Conservation (phyloP, 2,113 vertebrate species). For the Antechinus flavipes region DNA sequence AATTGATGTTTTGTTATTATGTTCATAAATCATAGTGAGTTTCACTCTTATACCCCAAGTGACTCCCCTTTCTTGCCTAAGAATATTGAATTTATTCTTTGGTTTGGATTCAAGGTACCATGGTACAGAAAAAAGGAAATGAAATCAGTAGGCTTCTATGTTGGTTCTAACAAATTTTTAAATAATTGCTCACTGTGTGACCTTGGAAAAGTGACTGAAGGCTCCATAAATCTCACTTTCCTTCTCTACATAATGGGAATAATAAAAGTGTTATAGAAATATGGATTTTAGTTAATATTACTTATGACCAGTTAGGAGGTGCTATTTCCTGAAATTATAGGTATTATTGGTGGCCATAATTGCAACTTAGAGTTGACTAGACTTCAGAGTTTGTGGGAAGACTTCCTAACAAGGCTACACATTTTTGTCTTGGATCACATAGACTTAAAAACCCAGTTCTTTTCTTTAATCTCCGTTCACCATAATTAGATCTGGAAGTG, state of each 20-base stretch:
- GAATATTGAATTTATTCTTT: not conserved
- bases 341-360: not conserved
- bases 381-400: not conserved
- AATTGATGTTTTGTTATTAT: not conserved
- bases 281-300: fast-evolving
- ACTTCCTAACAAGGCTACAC: not conserved
- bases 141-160: not conserved
- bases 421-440: not conserved
- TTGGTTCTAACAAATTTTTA: not conserved
- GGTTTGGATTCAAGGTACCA: not conserved
- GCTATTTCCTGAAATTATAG: not conserved
- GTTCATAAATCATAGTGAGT: not conserved
- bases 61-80: not conserved
- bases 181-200: not conserved
- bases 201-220: not conserved
- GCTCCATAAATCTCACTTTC: not conserved
- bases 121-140: not conserved
- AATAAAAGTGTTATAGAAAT: not conserved
- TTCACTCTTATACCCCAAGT: not conserved
- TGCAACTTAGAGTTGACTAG: not conserved
- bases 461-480: not conserved
- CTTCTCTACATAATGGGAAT: not conserved
- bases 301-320: not conserved
- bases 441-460: not conserved
- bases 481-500: not conserved